Base-by-base conservation (phyloP, 2,113 vertebrate genomes). In the Cyprinodon brontotheroides region DNA sequence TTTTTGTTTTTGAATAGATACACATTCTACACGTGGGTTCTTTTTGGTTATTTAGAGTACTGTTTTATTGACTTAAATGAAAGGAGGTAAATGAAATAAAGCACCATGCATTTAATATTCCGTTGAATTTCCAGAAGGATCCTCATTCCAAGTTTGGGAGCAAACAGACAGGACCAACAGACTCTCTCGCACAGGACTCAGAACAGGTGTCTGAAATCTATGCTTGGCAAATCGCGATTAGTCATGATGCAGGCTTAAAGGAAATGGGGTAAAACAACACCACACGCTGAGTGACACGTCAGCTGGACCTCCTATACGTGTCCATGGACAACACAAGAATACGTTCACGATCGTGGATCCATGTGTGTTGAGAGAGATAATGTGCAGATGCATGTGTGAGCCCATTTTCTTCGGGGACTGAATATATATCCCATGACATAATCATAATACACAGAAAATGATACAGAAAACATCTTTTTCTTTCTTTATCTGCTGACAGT, bases 1-100 rank as follows among this genome's bases (percentile, higher is more conserved):
- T 57, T 86, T 91, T 93, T 94, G 94, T 95, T 94, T 86, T 94
- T 75, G 91, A 94, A 90, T 93, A 94, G 90, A 92, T 92, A 95
- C 92, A 94, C 93, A 91, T 94, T 92, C 93, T 93, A n/a, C 50
- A 91, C 91, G 89, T 90, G 79, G 87, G 70, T 79, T 89, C 79
- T 84, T 70, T 84, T 89, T 81, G 85, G 71, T 85, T 88, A 84
- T 91, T 89, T 85, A 83, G 79, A 79, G 72, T 90, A 77, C 75
- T 70, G 82, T 85, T 87, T 73, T 40, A 53, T 10, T 89, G 80
- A 68, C 61, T 86, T 78, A 82, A 72, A 82, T 73, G 83, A 77
- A 78, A 76, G 48, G 73, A 78, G 74, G 69, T 79, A 72, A 78
- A 82, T 70, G 66, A 84, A 85, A 74, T 86, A 15, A 69, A 81